Percentiles rank a stretch among this genome's conserved stretches.
Evolutionary conservation across 2,888 invertebrate species (phyloP).

Genomic region (Ennomos quercinarius): DNA sequence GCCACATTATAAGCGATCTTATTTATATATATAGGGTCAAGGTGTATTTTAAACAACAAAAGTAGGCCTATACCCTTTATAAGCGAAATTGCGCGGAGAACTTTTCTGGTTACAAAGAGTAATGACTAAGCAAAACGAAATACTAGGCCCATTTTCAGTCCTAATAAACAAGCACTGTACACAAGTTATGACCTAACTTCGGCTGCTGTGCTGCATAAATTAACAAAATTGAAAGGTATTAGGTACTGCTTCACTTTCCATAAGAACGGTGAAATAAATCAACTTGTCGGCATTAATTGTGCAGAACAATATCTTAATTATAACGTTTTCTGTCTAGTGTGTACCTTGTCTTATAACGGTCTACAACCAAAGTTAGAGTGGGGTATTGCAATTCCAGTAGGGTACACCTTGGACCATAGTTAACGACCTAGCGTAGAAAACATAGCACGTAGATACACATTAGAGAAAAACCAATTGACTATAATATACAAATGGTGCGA

Average conservation of each 20-base stretch:
- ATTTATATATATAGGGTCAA: too few species aligned
- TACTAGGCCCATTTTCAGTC: conserved; percentile 15
- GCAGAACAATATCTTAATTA: conserved; percentile 71
- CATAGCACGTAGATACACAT: too few species aligned
- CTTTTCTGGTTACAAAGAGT: too few species aligned
- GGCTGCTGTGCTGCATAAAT: conserved; percentile 32
- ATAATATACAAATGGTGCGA: too few species aligned
- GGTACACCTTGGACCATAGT: conserved; percentile 11
- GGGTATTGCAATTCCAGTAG: conserved; percentile 22
- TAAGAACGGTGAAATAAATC: conserved; percentile 54
- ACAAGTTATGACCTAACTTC: conserved; percentile 27
- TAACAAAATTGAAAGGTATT: conserved; percentile 40
- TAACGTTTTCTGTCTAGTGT: conserved; percentile 47
- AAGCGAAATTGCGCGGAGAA: too few species aligned
- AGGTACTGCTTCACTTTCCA: conserved; percentile 50
- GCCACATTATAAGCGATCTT: too few species aligned
- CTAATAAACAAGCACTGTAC: conserved; percentile 17
- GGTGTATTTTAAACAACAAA: too few species aligned
- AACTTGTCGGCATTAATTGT: conserved; percentile 62
- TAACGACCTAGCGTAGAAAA: neutral
- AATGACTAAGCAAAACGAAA: conserved; percentile 8
- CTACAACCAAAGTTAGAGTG: conserved; percentile 33
- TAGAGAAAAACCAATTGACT: too few species aligned
- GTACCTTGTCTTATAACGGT: conserved; percentile 30
- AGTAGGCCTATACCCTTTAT: too few species aligned